A percentile compares a stretch with the other conserved stretches of the same genome.
Conservation (phyloP, 2,888 invertebrate genomes). For the Venustoraphidia nigricollis region DNA sequence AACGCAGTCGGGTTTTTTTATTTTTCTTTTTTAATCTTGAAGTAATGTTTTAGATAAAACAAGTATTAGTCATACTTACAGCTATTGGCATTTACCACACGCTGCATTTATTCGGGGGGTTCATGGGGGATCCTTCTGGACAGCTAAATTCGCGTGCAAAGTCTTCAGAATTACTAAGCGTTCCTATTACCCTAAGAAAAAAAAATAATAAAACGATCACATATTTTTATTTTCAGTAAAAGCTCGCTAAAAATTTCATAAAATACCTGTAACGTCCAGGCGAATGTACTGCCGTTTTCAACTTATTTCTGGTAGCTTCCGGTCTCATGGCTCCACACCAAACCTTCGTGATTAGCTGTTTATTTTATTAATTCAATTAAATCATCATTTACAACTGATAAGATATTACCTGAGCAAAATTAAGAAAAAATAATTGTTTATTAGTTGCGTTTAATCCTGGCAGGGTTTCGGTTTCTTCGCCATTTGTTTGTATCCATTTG, state of each 20-base stretch:
- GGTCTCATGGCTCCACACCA: slow-evolving; percentile 74
- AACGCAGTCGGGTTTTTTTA: no score
- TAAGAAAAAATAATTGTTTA: slow-evolving; percentile 76
- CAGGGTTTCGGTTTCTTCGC: slow-evolving; percentile 43
- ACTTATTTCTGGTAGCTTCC: slow-evolving; percentile 61
- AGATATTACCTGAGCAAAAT: slow-evolving; percentile 57
- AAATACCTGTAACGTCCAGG: slow-evolving; percentile 55
- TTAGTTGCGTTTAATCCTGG: slow-evolving; percentile 60
- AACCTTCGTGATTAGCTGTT: slow-evolving; percentile 28
- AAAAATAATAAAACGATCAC: background rate
- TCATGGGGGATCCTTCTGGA: slow-evolving; percentile 59
- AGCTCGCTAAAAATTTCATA: slow-evolving; percentile 18
- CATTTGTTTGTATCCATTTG: slow-evolving; percentile 52
- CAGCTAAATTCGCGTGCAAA: slow-evolving; percentile 60
- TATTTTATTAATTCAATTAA: background rate
- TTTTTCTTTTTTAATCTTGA: no score
- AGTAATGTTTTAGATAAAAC: no score
- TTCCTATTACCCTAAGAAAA: slow-evolving; percentile 46
- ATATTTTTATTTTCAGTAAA: background rate
- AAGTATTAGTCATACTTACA: background rate
- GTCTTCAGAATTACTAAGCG: slow-evolving; percentile 60
- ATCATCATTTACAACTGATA: background rate
- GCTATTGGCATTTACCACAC: slow-evolving; percentile 42
- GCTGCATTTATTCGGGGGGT: slow-evolving; percentile 59
- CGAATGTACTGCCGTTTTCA: slow-evolving; percentile 72